Conservation (phyloP, 2,113 vertebrate genomes). For the Lonchura striata region DNA sequence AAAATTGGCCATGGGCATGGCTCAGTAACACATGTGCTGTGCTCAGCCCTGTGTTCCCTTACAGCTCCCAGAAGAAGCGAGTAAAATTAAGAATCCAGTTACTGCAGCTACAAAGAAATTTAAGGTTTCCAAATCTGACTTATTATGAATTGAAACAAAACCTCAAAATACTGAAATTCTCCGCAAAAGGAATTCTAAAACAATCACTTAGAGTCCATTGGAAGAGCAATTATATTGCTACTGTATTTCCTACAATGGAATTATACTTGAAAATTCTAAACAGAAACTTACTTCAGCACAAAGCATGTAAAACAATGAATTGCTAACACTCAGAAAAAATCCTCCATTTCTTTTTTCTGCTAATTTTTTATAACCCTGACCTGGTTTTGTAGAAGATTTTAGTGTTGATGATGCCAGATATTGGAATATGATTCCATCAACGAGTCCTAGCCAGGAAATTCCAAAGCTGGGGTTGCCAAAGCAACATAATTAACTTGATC, state of each 20-base stretch:
- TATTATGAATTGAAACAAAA: background rate
- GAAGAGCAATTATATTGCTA: background rate
- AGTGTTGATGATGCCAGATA: background rate
- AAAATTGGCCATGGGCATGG: background rate
- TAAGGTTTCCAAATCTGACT: background rate
- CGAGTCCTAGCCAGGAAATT: conserved; percentile 42
- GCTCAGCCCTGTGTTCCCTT: background rate
- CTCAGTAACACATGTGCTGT: background rate
- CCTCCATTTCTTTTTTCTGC: background rate
- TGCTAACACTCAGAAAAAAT: background rate
- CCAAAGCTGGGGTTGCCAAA: conserved; percentile 55
- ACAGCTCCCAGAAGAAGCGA: background rate
- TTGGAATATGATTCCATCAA: conserved; percentile 58
- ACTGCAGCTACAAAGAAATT: background rate
- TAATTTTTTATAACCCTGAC: background rate
- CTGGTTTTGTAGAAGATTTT: background rate
- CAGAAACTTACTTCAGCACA: background rate
- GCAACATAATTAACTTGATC: conserved; percentile 59
- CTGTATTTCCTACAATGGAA: background rate
- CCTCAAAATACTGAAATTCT: background rate
- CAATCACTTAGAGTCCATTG: background rate
- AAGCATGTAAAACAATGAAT: background rate
- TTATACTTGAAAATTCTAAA: background rate
- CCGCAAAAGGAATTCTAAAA: background rate
- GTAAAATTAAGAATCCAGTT: background rate